phyloP scores from a whole-genome alignment of 2,888 invertebrate genomes.

The Ochropacha duplaris region DNA sequence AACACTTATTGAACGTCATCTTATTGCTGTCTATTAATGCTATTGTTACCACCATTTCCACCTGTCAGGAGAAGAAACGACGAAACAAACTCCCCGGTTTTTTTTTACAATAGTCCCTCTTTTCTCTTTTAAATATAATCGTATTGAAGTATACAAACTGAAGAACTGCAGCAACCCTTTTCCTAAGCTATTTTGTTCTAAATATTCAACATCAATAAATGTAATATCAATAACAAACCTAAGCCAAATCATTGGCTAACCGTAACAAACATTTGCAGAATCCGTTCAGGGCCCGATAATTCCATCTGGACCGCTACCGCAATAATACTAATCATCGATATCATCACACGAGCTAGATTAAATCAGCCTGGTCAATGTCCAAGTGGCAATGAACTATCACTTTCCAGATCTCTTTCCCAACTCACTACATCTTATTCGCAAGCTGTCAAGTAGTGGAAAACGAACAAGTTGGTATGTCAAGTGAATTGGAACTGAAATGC shows the following conservation, averaged over 20 bases:
- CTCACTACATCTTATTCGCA: neutral
- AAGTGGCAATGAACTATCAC: slow-evolving; percentile 17
- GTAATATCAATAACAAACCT: neutral
- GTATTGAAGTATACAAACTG: too few species aligned
- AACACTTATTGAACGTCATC: too few species aligned
- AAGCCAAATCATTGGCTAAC: neutral
- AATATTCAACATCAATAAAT: neutral
- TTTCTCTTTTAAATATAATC: too few species aligned
- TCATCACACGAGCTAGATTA: slow-evolving; percentile 2
- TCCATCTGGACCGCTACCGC: neutral
- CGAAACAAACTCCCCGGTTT: too few species aligned
- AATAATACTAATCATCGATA: neutral
- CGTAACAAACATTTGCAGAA: neutral
- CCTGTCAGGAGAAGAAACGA: too few species aligned
- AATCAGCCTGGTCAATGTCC: slow-evolving; percentile 15
- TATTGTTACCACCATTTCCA: too few species aligned
- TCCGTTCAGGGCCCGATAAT: neutral
- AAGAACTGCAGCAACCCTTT: too few species aligned
- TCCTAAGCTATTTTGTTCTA: neutral
- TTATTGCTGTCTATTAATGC: too few species aligned
- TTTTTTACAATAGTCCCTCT: too few species aligned
- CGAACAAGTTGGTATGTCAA: neutral
- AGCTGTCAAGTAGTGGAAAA: neutral
- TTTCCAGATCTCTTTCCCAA: neutral
- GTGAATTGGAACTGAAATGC: neutral